Conservation (phyloP, 2,888 invertebrate genomes). For the Drosophila mimica region DNA sequence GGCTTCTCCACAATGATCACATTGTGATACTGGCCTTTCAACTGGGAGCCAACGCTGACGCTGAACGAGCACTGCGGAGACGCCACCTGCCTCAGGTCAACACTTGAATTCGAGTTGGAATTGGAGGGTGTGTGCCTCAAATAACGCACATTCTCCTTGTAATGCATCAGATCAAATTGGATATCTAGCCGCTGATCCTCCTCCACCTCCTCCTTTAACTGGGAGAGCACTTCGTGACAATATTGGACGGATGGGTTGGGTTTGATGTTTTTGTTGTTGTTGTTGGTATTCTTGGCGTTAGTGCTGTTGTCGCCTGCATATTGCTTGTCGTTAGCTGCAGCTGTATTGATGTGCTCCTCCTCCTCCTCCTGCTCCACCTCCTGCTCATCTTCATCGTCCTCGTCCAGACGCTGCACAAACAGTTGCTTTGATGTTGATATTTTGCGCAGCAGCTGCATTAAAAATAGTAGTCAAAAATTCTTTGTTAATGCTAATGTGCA, state of each 20-base stretch:
- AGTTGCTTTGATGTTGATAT: constrained; percentile 79
- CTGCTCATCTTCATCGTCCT: constrained; percentile 75
- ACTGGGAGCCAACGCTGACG: constrained; percentile 79
- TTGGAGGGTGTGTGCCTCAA: constrained; percentile 83
- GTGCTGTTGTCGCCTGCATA: constrained; percentile 26
- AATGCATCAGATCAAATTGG: constrained; percentile 83
- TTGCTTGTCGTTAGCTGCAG: constrained; percentile 48
- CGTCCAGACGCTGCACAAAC: constrained; percentile 78
- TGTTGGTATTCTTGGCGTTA: constrained; percentile 17
- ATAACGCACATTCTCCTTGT: constrained; percentile 83
- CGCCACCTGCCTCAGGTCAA: constrained; percentile 53
- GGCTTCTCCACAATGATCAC: constrained; percentile 80
- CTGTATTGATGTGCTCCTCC: constrained; percentile 30
- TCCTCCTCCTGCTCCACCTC: constrained; percentile 27
- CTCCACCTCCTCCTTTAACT: constrained; percentile 24
- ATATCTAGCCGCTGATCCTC: constrained; percentile 49
- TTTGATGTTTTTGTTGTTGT: constrained; percentile 24
- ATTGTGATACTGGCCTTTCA: constrained; percentile 79
- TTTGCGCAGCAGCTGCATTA: constrained; percentile 81
- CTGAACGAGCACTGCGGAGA: constrained; percentile 63
- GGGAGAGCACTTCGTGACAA: constrained; percentile 43
- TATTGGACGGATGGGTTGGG: constrained; percentile 59
- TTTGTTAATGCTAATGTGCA: constrained; percentile 6
- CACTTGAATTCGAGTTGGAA: constrained; percentile 82
- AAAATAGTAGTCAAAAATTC: not conserved